A percentile compares a stretch with the other conserved stretches of the same genome.
Conservation (phyloP, 2,113 vertebrate genomes). For the Colinus virginianus region DNA sequence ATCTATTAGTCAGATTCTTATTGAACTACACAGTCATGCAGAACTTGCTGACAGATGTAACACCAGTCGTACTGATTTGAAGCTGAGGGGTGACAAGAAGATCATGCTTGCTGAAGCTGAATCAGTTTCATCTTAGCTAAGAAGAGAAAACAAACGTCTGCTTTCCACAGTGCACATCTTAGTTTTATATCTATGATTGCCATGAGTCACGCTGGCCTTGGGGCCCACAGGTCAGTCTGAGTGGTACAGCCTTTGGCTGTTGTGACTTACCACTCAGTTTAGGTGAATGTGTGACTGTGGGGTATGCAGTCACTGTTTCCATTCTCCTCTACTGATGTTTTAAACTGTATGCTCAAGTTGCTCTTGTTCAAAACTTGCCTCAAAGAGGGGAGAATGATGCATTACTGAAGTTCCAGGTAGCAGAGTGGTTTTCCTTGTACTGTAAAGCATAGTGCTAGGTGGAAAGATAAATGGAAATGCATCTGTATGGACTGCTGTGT, state of each 20-base stretch:
- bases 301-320: not conserved
- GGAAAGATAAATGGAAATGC: not conserved
- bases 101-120: not conserved
- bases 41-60: slow-evolving; percentile 4
- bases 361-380: not conserved
- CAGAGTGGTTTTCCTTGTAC: not conserved
- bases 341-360: not conserved
- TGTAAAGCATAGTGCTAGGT: not conserved
- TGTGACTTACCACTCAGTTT: not conserved
- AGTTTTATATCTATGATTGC: not conserved
- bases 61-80: not conserved
- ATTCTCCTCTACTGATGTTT: not conserved
- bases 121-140: not conserved
- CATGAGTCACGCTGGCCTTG: not conserved
- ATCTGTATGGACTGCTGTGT: not conserved
- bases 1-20: slow-evolving; percentile 9
- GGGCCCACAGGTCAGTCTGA: not conserved
- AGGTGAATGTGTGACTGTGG: not conserved
- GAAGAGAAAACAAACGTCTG: not conserved
- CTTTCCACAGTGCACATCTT: not conserved
- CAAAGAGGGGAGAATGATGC: not conserved
- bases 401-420: not conserved
- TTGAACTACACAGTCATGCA: not conserved
- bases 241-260: not conserved
- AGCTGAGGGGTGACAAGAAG: not conserved